Percentiles rank a stretch among this genome's conserved stretches.
Evolutionary conservation across 2,888 invertebrate species (phyloP).

Genomic region (Sisyra terminalis): DNA sequence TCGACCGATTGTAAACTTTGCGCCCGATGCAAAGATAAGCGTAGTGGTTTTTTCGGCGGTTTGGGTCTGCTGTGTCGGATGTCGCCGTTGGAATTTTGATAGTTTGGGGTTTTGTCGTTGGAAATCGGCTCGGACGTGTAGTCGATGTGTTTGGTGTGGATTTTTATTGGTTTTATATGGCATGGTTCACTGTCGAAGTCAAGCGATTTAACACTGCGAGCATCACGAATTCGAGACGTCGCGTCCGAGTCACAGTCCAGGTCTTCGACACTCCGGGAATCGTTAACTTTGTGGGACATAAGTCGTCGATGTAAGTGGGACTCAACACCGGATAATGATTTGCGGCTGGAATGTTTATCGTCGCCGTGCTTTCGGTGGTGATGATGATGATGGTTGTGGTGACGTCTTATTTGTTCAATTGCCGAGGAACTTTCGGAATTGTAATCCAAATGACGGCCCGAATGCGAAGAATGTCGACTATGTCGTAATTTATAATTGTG

Average conservation of each 20-base stretch:
- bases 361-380: slow-evolving; percentile 15
- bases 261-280: slow-evolving; percentile 28
- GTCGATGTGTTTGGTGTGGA: slow-evolving; percentile 25
- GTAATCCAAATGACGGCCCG: slow-evolving; percentile 35
- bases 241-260: slow-evolving; percentile 27
- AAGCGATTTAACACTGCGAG: slow-evolving; percentile 50
- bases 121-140: slow-evolving; percentile 41
- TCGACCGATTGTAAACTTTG: slow-evolving; percentile 64
- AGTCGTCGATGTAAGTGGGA: slow-evolving; percentile 22
- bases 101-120: slow-evolving; percentile 29
- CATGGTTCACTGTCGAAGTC: slow-evolving; percentile 61
- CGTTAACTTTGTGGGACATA: slow-evolving; percentile 24
- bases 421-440: slow-evolving; percentile 40
- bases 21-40: slow-evolving; percentile 68
- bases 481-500: slow-evolving; percentile 20
- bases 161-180: slow-evolving; percentile 21
- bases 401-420: slow-evolving; percentile 27
- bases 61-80: slow-evolving; percentile 46
- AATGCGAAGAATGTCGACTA: slow-evolving; percentile 10
- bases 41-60: slow-evolving; percentile 71
- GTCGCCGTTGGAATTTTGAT: slow-evolving; percentile 18
- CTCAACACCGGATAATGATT: slow-evolving; percentile 41
- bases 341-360: slow-evolving; percentile 23
- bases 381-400: slow-evolving; percentile 11
- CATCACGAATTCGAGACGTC: slow-evolving; percentile 23